Conservation (phyloP, 2,797 vertebrate genomes). For the Pangasius macronema region DNA sequence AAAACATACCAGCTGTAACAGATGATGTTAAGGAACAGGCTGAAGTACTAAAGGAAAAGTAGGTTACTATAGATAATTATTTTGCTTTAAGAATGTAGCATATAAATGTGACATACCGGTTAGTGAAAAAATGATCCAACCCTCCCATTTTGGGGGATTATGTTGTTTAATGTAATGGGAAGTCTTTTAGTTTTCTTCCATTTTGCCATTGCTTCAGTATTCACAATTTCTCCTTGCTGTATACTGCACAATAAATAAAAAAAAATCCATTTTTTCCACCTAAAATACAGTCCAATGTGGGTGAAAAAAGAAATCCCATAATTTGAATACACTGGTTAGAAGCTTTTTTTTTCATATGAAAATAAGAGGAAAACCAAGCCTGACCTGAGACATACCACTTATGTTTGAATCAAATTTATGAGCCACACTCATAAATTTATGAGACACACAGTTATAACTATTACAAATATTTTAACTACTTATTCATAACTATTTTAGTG, state of each 20-base stretch:
- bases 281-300: not conserved
- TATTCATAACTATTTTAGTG: not conserved
- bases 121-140: too few relatives aligned
- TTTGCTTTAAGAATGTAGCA: not conserved
- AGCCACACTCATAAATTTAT: not conserved
- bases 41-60: conserved; percentile 83
- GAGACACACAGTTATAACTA: not conserved
- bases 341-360: not conserved
- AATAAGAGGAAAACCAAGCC: not conserved
- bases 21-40: conserved; percentile 10
- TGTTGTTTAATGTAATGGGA: not conserved
- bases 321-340: not conserved
- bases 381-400: not conserved
- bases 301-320: not conserved
- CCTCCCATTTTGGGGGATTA: not conserved
- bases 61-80: conserved; percentile 27
- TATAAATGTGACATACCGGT: not conserved
- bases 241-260: not conserved
- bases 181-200: not conserved
- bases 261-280: too few relatives aligned
- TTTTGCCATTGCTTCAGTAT: not conserved
- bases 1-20: conserved; percentile 57
- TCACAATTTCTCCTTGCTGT: not conserved
- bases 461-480: not conserved
- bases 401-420: not conserved